Conservation (phyloP, 1,140 invertebrate species). For the Mya arenaria region DNA sequence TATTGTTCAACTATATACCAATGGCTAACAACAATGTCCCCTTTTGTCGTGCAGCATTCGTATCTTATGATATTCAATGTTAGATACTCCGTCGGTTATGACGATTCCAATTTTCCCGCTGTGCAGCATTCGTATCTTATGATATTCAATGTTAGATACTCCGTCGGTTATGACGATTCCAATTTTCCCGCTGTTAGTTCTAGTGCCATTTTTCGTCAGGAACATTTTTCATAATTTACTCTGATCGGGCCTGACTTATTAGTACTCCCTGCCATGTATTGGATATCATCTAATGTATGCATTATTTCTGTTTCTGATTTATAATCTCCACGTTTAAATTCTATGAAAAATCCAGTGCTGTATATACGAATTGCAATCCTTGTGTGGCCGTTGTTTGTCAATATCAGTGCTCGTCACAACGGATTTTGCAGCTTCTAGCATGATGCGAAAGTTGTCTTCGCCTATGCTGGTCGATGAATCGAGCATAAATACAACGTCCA, state of each 20-base stretch:
- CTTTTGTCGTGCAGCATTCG: conserved; percentile 42
- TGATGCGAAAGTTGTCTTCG: conserved; percentile 59
- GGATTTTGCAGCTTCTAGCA: conserved; percentile 64
- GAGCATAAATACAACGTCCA: conserved; percentile 62
- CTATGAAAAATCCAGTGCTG: conserved; percentile 53
- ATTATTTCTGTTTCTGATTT: conserved; percentile 42
- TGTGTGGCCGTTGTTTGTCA: conserved; percentile 45
- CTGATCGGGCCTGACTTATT: conserved; percentile 64
- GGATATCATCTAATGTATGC: conserved; percentile 64
- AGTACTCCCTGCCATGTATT: conserved; percentile 63
- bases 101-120: conserved; percentile 58
- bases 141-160: conserved; percentile 59
- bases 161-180: conserved; percentile 67
- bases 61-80: conserved; percentile 63
- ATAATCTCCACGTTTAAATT: conserved; percentile 61
- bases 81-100: conserved; percentile 66
- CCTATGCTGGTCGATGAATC: conserved; percentile 72
- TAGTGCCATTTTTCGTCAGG: conserved; percentile 53
- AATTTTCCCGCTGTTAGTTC: conserved; percentile 54
- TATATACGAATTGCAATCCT: conserved; percentile 63
- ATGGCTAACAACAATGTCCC: conserved; percentile 44
- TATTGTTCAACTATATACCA: conserved; percentile 65
- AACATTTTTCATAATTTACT: conserved; percentile 62
- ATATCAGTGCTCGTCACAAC: conserved; percentile 56
- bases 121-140: conserved; percentile 51